Conservation (phyloP, 2,888 invertebrate species). For the Brachycybe producta region DNA sequence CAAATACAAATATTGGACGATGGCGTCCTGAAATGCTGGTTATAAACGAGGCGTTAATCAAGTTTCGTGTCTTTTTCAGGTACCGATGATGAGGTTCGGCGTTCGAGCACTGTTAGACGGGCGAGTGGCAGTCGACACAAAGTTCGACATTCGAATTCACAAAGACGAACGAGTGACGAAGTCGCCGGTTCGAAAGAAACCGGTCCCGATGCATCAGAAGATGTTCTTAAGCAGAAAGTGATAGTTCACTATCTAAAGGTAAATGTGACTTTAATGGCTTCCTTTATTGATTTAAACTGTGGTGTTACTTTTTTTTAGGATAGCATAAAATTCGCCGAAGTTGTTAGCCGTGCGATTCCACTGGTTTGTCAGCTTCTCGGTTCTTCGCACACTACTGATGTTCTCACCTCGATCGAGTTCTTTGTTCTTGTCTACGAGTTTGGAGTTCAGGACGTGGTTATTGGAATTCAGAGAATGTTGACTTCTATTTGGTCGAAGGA, state of each 20-base stretch:
- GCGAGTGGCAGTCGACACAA: too few species aligned
- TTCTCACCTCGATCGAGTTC: constrained; percentile 77
- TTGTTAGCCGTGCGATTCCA: constrained; percentile 43
- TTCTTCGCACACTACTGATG: constrained; percentile 51
- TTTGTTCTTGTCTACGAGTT: constrained; percentile 69
- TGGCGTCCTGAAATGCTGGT: too few species aligned
- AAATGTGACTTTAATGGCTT: constrained; percentile 8
- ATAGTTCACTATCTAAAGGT: constrained; percentile 56
- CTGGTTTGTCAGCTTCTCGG: constrained; percentile 56
- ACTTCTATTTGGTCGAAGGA: constrained; percentile 68
- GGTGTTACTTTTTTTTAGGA: constrained; percentile 36
- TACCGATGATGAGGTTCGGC: too few species aligned
- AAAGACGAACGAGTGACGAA: constrained; percentile 19
- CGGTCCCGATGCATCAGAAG: constrained; percentile 25
- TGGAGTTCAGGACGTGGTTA: constrained; percentile 55
- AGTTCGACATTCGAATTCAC: background rate
- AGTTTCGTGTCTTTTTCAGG: too few species aligned
- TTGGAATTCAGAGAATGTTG: constrained; percentile 62
- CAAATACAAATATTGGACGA: too few species aligned
- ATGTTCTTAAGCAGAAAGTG: constrained; percentile 33
- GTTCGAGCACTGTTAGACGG: too few species aligned
- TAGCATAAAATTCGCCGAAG: constrained; percentile 39
- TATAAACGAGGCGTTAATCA: too few species aligned
- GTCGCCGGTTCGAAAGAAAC: too few species aligned
- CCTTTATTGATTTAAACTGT: constrained; percentile 18